phyloP scores from a whole-genome alignment of 2,797 vertebrate species.

The Enteromius anoplus region DNA sequence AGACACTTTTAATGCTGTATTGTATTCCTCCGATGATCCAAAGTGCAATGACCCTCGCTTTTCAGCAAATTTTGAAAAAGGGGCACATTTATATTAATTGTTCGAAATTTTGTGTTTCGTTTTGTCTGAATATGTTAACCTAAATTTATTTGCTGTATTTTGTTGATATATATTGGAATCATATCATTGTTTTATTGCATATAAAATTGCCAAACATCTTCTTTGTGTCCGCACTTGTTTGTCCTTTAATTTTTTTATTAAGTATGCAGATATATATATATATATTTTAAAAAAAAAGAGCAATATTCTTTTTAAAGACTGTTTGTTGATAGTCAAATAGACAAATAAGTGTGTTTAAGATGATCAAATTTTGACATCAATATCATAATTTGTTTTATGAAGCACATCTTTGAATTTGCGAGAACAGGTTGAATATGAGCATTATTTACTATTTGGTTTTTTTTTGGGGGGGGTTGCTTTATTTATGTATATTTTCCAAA shows the following conservation, averaged over 20 bases:
- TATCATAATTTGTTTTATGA: background rate
- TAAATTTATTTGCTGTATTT: constrained; percentile 70
- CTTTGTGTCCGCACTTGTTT: constrained; percentile 37
- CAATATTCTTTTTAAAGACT: background rate
- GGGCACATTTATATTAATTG: constrained; percentile 64
- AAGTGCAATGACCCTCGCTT: constrained; percentile 75
- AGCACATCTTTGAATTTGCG: too few species aligned
- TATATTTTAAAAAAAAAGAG: too few species aligned
- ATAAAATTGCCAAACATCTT: constrained; percentile 50
- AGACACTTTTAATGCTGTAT: constrained; percentile 53
- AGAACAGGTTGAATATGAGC: too few species aligned
- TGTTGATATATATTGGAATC: constrained; percentile 67
- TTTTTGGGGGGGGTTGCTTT: too few species aligned
- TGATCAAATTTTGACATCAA: background rate
- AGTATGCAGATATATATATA: background rate
- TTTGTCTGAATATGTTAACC: constrained; percentile 66
- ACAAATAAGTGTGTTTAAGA: background rate
- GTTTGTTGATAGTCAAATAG: background rate
- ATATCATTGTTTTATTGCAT: constrained; percentile 63
- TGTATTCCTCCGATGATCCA: constrained; percentile 58
- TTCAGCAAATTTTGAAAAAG: constrained; percentile 50
- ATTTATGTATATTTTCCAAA: background rate
- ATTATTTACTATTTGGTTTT: too few species aligned
- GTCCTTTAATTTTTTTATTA: constrained; percentile 12
- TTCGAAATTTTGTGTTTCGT: constrained; percentile 56